These are phyloP conservation scores for Athalia circularis DNA, from an alignment of 2,888 invertebrate genomes.

Conservation along the genomic window DNA sequence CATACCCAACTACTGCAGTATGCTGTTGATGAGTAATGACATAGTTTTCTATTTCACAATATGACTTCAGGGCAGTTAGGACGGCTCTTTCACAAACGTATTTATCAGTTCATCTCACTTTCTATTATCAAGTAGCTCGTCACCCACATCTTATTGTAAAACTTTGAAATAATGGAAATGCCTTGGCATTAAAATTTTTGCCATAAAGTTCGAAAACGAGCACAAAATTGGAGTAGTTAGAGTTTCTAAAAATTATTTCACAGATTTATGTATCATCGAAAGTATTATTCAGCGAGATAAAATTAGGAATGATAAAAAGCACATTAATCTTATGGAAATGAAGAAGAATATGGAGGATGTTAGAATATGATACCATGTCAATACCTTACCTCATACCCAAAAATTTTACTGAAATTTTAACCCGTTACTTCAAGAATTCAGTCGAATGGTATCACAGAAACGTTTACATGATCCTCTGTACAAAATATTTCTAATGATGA, in stretches of 20 bases:
- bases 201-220: no score
- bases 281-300: not conserved
- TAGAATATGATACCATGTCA: not conserved
- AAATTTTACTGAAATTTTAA: not conserved
- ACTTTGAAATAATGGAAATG: no score
- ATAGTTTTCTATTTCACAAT: slow-evolving; percentile 25
- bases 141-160: no score
- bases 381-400: not conserved
- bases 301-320: not conserved
- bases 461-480: no score
- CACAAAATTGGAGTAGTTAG: no score
- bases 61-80: not conserved
- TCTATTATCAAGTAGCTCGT: not conserved
- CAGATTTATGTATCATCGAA: not conserved
- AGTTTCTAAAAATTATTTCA: not conserved
- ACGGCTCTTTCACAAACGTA: not conserved
- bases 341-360: slow-evolving; percentile 27
- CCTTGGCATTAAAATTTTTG: no score
- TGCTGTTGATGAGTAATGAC: not conserved
- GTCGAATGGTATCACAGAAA: no score
- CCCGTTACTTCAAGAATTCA: no score
- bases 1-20: not conserved
- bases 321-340: not conserved
- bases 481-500: no score
- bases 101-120: slow-evolving; percentile 1